phyloP scores from a whole-genome alignment of 2,113 vertebrate genomes.

The Ceyx melanurus region DNA sequence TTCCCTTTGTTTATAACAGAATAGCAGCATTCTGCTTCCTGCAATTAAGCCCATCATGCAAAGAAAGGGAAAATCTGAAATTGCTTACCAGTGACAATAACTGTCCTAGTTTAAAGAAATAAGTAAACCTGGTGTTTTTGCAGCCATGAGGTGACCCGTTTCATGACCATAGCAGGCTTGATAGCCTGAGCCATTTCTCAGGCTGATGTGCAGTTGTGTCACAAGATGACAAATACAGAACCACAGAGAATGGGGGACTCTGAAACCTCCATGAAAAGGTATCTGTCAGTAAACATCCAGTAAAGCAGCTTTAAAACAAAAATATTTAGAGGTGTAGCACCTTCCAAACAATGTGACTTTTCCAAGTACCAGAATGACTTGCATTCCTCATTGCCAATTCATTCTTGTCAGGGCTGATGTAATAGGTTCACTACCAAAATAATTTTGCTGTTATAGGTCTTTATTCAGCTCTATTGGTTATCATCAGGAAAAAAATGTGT shows the following conservation, averaged over 20 bases:
- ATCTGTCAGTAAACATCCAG: neutral
- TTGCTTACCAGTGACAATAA: neutral
- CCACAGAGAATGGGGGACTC: neutral
- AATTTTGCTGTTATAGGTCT: neutral
- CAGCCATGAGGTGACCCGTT: neutral
- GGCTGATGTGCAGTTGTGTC: rapidly evolving
- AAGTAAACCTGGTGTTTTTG: neutral
- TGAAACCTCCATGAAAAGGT: neutral
- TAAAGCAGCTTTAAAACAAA: neutral
- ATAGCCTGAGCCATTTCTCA: neutral
- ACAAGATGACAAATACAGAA: neutral
- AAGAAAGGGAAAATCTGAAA: neutral
- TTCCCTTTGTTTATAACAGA: neutral
- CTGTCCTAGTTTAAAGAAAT: neutral
- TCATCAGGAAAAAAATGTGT: neutral
- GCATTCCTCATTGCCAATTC: neutral
- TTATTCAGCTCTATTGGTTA: neutral
- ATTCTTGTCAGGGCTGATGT: neutral
- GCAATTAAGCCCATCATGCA: neutral
- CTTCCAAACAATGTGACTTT: neutral
- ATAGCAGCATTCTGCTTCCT: neutral
- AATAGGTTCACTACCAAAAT: neutral
- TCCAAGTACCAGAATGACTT: neutral
- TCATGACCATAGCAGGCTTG: rapidly evolving
- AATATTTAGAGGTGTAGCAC: neutral